Conservation (phyloP, 2,888 invertebrate genomes). For the Drosophila siamana region DNA sequence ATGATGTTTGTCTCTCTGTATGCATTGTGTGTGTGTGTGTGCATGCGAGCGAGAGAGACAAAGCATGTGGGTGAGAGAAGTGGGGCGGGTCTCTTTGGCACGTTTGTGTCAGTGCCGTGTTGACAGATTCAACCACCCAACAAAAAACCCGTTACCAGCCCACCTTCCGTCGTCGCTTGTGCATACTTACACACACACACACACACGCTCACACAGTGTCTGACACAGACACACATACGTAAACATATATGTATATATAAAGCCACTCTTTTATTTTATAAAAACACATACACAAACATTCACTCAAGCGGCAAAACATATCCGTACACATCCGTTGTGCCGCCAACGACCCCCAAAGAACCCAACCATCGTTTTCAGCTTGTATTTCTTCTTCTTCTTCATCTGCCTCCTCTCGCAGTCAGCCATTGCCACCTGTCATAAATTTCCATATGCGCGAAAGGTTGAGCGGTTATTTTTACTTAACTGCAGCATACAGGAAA, state of each 20-base stretch:
- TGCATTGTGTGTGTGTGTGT: slow-evolving; percentile 1
- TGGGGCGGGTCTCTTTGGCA: slow-evolving; percentile 43
- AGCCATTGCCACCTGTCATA: slow-evolving; percentile 77
- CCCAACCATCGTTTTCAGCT: slow-evolving; percentile 24
- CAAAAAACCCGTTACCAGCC: slow-evolving; percentile 65
- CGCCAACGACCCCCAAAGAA: slow-evolving; percentile 56
- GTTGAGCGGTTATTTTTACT: slow-evolving; percentile 50
- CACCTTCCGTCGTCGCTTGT: slow-evolving; percentile 34
- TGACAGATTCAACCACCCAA: slow-evolving; percentile 78
- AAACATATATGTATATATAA: slow-evolving; percentile 31
- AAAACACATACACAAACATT: slow-evolving; percentile 67
- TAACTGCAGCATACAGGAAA: slow-evolving; percentile 22
- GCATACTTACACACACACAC: slow-evolving; percentile 12
- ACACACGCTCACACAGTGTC: slow-evolving; percentile 3
- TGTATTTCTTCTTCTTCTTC: neutral
- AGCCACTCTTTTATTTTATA: slow-evolving; percentile 78
- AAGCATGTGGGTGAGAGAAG: slow-evolving; percentile 8
- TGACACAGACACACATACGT: no score
- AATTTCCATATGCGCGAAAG: slow-evolving; percentile 74
- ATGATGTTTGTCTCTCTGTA: slow-evolving; percentile 47
- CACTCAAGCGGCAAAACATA: slow-evolving; percentile 81
- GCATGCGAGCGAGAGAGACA: slow-evolving; percentile 6
- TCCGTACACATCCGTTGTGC: slow-evolving; percentile 75
- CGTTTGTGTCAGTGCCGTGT: slow-evolving; percentile 69
- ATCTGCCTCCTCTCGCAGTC: slow-evolving; percentile 18